Base-by-base conservation (phyloP, 2,888 invertebrate species). In the Lithophane socia region DNA sequence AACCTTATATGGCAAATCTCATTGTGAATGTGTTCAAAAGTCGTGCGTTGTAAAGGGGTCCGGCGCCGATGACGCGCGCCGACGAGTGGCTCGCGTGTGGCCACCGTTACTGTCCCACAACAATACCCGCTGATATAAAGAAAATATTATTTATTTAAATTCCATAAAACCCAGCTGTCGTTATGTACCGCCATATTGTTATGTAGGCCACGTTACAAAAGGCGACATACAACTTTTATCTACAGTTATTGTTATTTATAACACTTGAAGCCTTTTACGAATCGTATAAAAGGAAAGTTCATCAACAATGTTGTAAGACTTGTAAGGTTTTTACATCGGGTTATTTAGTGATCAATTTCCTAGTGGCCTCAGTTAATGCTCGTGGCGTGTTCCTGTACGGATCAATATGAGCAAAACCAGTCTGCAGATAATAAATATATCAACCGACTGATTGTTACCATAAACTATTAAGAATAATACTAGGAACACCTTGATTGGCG, bases 141-240 rank as follows among this genome's bases (percentile, higher is more conserved):
- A 95, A 96, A 96, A 96, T 96, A 96, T 96, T 96, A 96, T 95
- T 96, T 95, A 95, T 94, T 95, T 93, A 95, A 94, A 95, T 94
- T 94, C 93, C 92, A 95, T 95, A 94, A 94, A 94, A 94, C 92
- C 91, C 93, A 92, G 91, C 91, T 91, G 92, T 92, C 93, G 92
- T 94, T 95, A 94, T 93, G 91, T 93, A 92, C 93, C 92, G 91
- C 92, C 91, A 89, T 90, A 92, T 93, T 93, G 92, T 94, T 91
- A 94, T 94, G 91, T 92, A 91, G 90, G 92, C 88, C 92, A 90
- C 82, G 78, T 88, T 87, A 92, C 90, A 92, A 92, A 90, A 90
- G 89, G 85, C 87, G 79, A 87, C 88, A 83, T 87, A 89, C 87
- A 88, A 87, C 86, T 86, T 92, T 92, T 91, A 91, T 92, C 90